phyloP scores from a whole-genome alignment of 2,797 vertebrate genomes.

The Pantherophis alleghaniensis region DNA sequence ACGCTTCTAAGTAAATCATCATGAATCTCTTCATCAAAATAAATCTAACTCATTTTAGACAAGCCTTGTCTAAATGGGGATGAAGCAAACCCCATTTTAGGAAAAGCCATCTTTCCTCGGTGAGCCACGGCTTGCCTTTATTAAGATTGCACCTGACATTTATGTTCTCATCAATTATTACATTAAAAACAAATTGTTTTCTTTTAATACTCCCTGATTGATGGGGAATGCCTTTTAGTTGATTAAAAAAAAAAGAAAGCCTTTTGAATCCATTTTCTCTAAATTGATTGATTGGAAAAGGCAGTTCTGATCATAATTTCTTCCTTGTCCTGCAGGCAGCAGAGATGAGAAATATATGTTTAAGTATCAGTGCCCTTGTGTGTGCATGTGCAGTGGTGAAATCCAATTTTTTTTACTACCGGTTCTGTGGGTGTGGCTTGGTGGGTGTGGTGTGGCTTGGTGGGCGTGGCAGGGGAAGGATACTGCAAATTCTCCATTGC shows the following conservation, averaged over 20 bases:
- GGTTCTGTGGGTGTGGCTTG: too few relatives aligned
- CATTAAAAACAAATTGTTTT: not conserved
- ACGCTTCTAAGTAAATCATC: not conserved
- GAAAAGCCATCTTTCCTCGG: not conserved
- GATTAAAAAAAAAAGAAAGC: not conserved
- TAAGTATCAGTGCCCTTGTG: too few relatives aligned
- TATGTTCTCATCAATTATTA: not conserved
- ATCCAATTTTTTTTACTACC: too few relatives aligned
- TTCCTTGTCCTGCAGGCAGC: not conserved
- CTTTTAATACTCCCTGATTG: not conserved
- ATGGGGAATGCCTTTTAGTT: not conserved
- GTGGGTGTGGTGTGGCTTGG: too few relatives aligned
- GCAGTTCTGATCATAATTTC: not conserved
- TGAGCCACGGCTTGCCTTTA: not conserved
- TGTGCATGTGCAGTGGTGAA: not conserved
- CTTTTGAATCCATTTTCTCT: not conserved
- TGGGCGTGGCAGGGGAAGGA: too few relatives aligned
- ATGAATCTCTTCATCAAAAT: not conserved
- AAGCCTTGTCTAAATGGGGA: not conserved
- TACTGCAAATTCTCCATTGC: too few relatives aligned
- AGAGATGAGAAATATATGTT: not conserved
- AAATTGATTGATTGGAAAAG: not conserved
- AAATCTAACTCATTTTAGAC: not conserved
- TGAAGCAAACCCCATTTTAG: not conserved
- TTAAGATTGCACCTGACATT: not conserved